These are phyloP conservation scores for Xiphorhynchus elegans DNA, from an alignment of 2,113 vertebrate species.

Conservation along the genomic window DNA sequence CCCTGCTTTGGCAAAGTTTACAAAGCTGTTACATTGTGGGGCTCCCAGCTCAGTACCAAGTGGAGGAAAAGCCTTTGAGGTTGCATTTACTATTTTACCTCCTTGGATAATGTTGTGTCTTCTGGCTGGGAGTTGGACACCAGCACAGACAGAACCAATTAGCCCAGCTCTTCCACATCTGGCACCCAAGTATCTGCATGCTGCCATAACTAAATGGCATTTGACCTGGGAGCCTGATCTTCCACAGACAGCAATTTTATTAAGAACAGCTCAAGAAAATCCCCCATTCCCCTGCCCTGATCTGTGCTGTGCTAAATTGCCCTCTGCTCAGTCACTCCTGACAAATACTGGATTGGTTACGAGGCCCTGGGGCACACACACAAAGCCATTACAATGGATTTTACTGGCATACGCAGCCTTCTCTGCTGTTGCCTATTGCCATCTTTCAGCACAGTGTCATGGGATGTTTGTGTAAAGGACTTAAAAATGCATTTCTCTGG, in stretches of 20 bases:
- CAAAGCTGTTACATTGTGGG: neutral
- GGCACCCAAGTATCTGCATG: neutral
- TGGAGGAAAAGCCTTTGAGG: neutral
- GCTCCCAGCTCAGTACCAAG: neutral
- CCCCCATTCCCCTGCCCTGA: neutral
- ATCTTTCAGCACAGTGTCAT: neutral
- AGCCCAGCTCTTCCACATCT: constrained; percentile 12
- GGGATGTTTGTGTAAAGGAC: neutral
- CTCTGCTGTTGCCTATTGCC: neutral
- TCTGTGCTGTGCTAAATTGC: neutral
- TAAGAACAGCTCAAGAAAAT: constrained; percentile 15
- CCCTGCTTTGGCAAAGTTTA: neutral
- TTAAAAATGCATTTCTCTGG: neutral
- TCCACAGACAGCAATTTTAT: neutral
- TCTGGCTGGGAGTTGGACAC: neutral
- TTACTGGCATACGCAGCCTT: neutral
- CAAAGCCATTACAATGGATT: neutral
- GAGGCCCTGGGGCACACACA: neutral
- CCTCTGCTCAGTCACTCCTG: neutral
- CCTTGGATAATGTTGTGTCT: constrained; percentile 28
- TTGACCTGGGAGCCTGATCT: constrained; percentile 18
- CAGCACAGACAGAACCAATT: constrained; percentile 18
- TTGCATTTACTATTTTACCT: neutral
- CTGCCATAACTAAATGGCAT: neutral
- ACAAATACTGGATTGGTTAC: neutral